These are phyloP conservation scores for Papilio polyxenes DNA, from an alignment of 1,140 invertebrate species.

Conservation along the genomic window DNA sequence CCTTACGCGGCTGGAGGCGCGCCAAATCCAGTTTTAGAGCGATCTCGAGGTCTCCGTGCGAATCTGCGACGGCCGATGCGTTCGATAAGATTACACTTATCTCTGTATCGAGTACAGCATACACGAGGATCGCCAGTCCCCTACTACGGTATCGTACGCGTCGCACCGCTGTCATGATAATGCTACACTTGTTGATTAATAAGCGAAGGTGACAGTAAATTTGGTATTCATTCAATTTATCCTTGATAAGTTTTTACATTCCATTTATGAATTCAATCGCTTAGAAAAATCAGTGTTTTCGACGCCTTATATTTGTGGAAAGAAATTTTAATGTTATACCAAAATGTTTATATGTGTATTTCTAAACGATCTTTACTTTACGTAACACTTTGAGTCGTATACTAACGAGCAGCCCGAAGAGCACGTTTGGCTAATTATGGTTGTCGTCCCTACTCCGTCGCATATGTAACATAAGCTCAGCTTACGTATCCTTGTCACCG, in stretches of 20 bases:
- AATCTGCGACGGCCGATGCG: constrained; percentile 41
- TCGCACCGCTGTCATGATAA: neutral
- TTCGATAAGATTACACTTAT: constrained; percentile 36
- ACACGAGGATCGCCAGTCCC: neutral
- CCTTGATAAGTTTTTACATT: neutral
- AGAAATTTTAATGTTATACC: neutral
- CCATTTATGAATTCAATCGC: neutral
- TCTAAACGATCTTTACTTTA: neutral
- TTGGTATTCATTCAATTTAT: neutral
- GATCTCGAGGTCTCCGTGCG: constrained; percentile 52
- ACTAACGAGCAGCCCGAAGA: neutral
- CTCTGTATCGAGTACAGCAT: neutral
- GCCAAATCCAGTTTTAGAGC: constrained; percentile 57
- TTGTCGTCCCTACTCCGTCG: neutral
- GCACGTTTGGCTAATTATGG: constrained; percentile 13
- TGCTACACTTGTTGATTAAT: neutral
- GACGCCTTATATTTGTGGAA: neutral
- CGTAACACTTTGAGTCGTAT: constrained; percentile 1
- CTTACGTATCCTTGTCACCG: constrained; percentile 5
- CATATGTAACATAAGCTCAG: neutral
- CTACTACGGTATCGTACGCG: neutral
- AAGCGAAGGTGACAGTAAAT: neutral
- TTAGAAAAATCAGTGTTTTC: too few relatives aligned
- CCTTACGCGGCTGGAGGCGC: constrained; percentile 47
- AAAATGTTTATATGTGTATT: neutral